Evolutionary conservation across 2,113 vertebrate genomes (phyloP).

Genomic region (Dascyllus trimaculatus): DNA sequence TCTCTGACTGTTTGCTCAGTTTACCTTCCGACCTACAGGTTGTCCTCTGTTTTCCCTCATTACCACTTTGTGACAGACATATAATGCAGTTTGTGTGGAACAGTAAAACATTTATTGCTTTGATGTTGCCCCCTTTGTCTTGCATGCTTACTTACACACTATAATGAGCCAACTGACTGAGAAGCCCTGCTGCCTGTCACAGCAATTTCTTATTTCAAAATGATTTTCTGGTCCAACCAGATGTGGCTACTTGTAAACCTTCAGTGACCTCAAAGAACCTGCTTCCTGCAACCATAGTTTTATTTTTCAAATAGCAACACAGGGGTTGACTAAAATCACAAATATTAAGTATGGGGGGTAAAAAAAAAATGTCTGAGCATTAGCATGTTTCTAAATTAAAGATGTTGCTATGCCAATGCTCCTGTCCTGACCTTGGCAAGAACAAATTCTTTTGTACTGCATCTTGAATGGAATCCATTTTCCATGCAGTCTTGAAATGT

Average conservation of each 20-base stretch:
- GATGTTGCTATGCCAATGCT: conserved; percentile 38
- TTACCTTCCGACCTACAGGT: neutral
- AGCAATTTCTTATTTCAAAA: conserved; percentile 18
- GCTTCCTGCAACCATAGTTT: neutral
- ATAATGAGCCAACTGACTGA: conserved; percentile 20
- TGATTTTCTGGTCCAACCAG: conserved; percentile 3
- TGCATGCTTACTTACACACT: neutral
- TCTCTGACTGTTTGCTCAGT: too few relatives aligned
- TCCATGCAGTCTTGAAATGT: conserved; percentile 6
- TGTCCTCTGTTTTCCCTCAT: neutral
- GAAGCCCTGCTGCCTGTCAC: conserved; percentile 8
- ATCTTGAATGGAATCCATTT: conserved; percentile 42
- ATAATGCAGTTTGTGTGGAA: neutral
- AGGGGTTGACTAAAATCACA: conserved; percentile 12
- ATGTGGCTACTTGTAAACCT: conserved; percentile 24
- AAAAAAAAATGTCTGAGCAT: conserved; percentile 1
- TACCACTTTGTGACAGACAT: neutral
- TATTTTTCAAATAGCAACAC: conserved; percentile 25
- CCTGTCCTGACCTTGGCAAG: conserved; percentile 29
- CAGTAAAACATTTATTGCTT: neutral
- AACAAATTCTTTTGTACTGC: conserved; percentile 50
- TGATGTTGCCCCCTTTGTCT: conserved; percentile 10
- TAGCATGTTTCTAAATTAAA: conserved; percentile 30
- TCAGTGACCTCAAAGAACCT: conserved; percentile 32
- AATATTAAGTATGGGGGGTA: neutral